Evolutionary conservation across 2,888 invertebrate species (phyloP).

Genomic region (Leucozona laternaria): DNA sequence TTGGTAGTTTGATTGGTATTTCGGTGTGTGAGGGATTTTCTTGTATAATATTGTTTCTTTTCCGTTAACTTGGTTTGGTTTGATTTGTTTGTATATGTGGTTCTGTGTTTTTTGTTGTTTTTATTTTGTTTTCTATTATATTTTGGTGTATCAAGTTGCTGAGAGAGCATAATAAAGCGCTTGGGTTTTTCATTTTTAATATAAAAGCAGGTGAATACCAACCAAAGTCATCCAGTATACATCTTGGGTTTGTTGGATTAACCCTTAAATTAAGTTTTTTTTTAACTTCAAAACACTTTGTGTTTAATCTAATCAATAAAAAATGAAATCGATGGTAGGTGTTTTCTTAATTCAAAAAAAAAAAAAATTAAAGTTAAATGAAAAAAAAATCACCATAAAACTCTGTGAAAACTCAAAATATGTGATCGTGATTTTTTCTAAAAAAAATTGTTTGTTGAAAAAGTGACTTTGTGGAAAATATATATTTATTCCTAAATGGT

Average conservation of each 20-base stretch:
- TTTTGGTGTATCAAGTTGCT: conserved; percentile 56
- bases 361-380: background rate
- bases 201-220: conserved; percentile 83
- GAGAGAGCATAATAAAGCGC: conserved; percentile 57
- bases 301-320: conserved; percentile 77
- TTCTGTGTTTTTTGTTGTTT: conserved; percentile 22
- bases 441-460: background rate
- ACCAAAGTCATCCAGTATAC: conserved; percentile 83
- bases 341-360: conserved; percentile 62
- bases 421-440: background rate
- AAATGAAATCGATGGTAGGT: conserved; percentile 84
- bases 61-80: conserved; percentile 41
- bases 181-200: conserved; percentile 76
- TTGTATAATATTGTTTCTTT: conserved; percentile 24
- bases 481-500: background rate
- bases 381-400: background rate
- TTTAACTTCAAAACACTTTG: conserved; percentile 67
- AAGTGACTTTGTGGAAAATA: background rate
- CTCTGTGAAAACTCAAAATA: background rate
- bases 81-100: conserved; percentile 59
- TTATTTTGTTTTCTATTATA: conserved; percentile 42
- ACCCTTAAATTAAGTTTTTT: conserved; percentile 78
- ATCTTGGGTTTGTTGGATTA: conserved; percentile 83
- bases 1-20: conserved; percentile 66
- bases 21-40: conserved; percentile 46